Base-by-base conservation (phyloP, 2,797 vertebrate genomes). In the Acrossocheilus wenchowensis region DNA sequence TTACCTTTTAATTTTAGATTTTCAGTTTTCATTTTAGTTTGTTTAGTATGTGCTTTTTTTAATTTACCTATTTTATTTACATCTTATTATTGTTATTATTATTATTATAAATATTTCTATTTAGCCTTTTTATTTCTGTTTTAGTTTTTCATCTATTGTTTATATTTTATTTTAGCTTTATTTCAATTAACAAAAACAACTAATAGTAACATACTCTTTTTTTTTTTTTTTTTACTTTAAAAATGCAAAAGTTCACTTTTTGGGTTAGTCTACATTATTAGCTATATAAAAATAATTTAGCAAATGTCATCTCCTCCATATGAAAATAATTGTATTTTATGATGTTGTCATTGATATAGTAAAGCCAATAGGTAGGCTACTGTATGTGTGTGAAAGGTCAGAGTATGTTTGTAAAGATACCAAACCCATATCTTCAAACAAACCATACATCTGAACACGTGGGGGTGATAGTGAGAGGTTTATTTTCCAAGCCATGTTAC, bases 401-500 rank as follows among this genome's bases (percentile, higher is more conserved):
- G 19, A 39, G 69, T 60, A 3, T 21, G 23, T 62, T 23, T 34
- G 26, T 36, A 72, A 60, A 45, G 39, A 43, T 80, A 81, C 11
- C 43, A 64, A 75, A 52, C 41, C 52, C n/a, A 34, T 4, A n/a
- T 10, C 68, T 64, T 81, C 2, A n/a, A 64, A 57, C 36, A 50
- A 66, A 57, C 34, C 34, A 74, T 7, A 39, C 10, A 3, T 62
- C 2, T 57, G 79, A 82, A 85, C 88, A 90, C 80, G 14, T 52
- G 86, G 39, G 57, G 87, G 83, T 43, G 87, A 86, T 74, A 88
- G 62, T 73, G 73, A n/a, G 54, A 50, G 1, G 34, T 91, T 89
- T 90, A 90, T 90, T 90, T 84, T 23, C 21, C 75, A 66, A 86
- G 78, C 78, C 68, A 78, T 75, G 15, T 82, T 81, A 62, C 68